Percentiles rank a stretch among this genome's conserved stretches.
These are phyloP conservation scores for Blera fallax DNA, from an alignment of 2,888 invertebrate genomes.

Conservation along the genomic window DNA sequence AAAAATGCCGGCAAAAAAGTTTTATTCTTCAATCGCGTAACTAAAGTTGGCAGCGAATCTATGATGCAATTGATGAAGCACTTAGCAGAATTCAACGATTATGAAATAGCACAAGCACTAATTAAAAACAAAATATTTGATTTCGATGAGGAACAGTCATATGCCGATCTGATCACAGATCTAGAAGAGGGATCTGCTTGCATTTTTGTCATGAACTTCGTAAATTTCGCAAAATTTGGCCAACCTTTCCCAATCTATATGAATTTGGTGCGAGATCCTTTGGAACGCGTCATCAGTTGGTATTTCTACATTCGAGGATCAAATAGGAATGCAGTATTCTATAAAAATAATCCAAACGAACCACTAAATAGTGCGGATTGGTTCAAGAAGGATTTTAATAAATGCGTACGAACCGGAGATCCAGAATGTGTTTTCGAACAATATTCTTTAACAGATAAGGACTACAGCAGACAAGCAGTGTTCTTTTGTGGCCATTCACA, in stretches of 20 bases:
- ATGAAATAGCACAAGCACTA: too few relatives aligned
- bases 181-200: too few relatives aligned
- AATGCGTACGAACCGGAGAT: constrained; percentile 90
- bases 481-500: constrained; percentile 96
- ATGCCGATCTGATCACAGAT: too few relatives aligned
- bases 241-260: constrained; percentile 93
- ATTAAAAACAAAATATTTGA: too few relatives aligned
- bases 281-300: constrained; percentile 95
- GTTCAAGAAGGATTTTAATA: constrained; percentile 94
- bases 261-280: constrained; percentile 93
- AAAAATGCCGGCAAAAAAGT: constrained; percentile 87
- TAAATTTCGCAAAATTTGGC: constrained; percentile 91
- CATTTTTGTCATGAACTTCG: too few relatives aligned
- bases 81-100: too few relatives aligned
- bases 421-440: constrained; percentile 90
- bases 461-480: constrained; percentile 92
- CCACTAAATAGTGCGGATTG: constrained; percentile 75
- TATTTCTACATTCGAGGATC: constrained; percentile 95
- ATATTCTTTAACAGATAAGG: constrained; percentile 90
- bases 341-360: constrained; percentile 86
- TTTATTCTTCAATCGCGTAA: constrained; percentile 93
- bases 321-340: too few relatives aligned
- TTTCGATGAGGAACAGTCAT: too few relatives aligned
- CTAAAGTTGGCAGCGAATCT: constrained; percentile 95
- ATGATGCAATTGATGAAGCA: too few relatives aligned